Base-by-base conservation (phyloP, 1,140 invertebrate species). In the Eumeta japonica region DNA sequence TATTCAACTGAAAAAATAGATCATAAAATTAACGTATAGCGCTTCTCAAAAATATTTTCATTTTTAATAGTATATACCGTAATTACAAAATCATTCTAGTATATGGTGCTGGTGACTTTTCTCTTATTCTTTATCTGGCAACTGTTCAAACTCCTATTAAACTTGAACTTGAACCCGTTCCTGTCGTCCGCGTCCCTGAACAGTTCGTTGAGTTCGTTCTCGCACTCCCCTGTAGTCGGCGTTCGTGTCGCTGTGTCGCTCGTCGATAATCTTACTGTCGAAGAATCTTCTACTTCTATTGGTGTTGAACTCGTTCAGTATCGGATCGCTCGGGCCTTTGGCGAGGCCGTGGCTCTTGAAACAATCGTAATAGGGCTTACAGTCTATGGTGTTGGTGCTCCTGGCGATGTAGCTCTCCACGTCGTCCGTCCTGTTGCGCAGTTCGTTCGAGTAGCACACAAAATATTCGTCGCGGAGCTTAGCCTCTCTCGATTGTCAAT, bases 141-240 rank as follows among this genome's bases (percentile, higher is more conserved):
- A 33, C 63, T 71, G 45, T 71, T 73, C 41, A 68, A 56, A 55
- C 66, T 73, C 45, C 68, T 56, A 45, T 71, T 65, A 49, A 68
- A 71, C 45, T 67, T 73, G 52, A 59, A 65, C 37, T 56, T 66
- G 49, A 62, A 64, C 43, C 62, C 58, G 46, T 68, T 61, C 2
- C 40, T 46, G 37, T 59, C 60, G 30, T 64, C 58, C 18, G 46
- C 46, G 12, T 49, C 32, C 17, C 37, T 44, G 41, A 45, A 57
- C 5, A 58, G 18, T 36, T 67, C 64, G 13, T 55, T 59, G 7
- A 48, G 35, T 34, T 64, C 64, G 18, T 50, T 57, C 10, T 56
- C 50, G 34, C 50, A 46, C 7, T 58, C 48, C 10, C n/a, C 62
- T 46, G n/a, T 70, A 66, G 30, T 68, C 64, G 2, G 60, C 51